Base-by-base conservation (phyloP, 23 tunicate genomes). In the Clavelina lepadiformis region DNA sequence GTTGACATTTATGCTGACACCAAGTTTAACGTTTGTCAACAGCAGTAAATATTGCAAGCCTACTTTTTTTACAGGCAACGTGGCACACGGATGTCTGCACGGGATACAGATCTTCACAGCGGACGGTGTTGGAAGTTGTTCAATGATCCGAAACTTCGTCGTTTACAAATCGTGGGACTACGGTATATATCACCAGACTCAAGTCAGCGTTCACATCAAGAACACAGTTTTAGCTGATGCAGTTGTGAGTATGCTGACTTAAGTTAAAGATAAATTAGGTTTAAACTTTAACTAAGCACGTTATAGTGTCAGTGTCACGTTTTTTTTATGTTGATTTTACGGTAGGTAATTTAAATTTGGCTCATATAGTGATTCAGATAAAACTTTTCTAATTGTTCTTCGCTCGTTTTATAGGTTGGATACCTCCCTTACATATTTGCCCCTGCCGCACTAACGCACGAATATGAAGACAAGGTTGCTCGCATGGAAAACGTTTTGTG, bases 151-250 rank as follows among this genome's bases (percentile, higher is more conserved):
- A 33, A 78, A 74, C 52, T 88, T 88, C 44, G 26, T 49, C 35
- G 30, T 80, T 18, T 80, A 88, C 77, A 88, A 88, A 56, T 52
- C 77, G 5, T 88, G 88, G 88, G 96, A 88, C 56, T 88, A 35
- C 51, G 96, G 81, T 34, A 69, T 88, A 27, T 88, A 88, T 50
- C 82, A 73, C 38, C 96, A 88, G 27, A 74, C 88, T 2, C 24
- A 37, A 5, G 51, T 51, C 50, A 88, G 96, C 36, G 68, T 74
- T 35, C 34, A 46, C 3, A 47, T 88, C 21, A 28, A 28, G 34
- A 66, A 88, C 50, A 73, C 82, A 2, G 50, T 44, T n/a, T 49
- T 88, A 19, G 67, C 52, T 13, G 96, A 88, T 74, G 38, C 95
- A 3, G 51, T 58, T 59, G 95, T 86, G 46, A 64, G 35, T 15